phyloP scores from a whole-genome alignment of 2,888 invertebrate genomes.

The Pterostichus madidus region DNA sequence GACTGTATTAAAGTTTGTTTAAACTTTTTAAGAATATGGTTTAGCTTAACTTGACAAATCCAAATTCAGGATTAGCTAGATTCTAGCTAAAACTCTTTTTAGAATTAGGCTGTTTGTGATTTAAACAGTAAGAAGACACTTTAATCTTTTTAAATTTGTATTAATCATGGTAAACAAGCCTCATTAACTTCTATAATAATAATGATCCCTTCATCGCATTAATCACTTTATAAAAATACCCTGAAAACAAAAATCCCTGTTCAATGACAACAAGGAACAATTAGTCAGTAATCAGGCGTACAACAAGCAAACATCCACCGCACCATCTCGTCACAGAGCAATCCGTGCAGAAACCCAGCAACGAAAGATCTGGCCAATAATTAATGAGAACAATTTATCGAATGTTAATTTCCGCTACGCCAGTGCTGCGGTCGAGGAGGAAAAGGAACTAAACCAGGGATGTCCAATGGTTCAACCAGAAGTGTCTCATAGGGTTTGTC shows the following conservation, averaged over 20 bases:
- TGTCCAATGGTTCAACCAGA: too few species aligned
- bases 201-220: slow-evolving; percentile 13
- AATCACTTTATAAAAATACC: slow-evolving; percentile 30
- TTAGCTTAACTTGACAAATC: too few species aligned
- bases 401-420: slow-evolving; percentile 61
- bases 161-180: slow-evolving; percentile 42
- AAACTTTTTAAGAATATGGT: too few species aligned
- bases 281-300: slow-evolving; percentile 13
- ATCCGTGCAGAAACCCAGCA: slow-evolving; percentile 50
- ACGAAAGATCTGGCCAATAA: slow-evolving; percentile 58
- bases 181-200: slow-evolving; percentile 38
- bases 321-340: slow-evolving; percentile 20
- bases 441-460: too few species aligned
- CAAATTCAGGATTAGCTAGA: too few species aligned
- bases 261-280: slow-evolving; percentile 31
- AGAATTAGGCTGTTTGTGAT: too few species aligned
- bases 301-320: not conserved
- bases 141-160: slow-evolving; percentile 7
- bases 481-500: too few species aligned
- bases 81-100: too few species aligned
- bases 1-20: too few species aligned
- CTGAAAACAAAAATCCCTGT: slow-evolving; percentile 8
- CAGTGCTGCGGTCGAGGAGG: too few species aligned
- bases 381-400: slow-evolving; percentile 67
- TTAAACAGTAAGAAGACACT: too few species aligned